phyloP scores from a whole-genome alignment of 2,797 vertebrate species.

The Myotis daubentonii region DNA sequence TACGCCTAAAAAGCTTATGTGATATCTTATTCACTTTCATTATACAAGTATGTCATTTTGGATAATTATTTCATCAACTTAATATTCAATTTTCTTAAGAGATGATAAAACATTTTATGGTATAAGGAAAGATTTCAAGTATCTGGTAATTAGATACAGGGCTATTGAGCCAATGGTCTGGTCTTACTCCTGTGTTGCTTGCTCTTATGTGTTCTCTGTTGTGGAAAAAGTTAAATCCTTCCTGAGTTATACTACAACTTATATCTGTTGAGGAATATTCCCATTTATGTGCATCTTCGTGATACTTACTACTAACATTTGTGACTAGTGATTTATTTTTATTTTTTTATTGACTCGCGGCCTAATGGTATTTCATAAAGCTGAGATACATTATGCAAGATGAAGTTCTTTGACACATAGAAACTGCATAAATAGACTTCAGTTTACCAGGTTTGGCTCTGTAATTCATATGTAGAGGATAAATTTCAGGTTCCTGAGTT shows the following conservation, averaged over 20 bases:
- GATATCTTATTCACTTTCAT: background rate
- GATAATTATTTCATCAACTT: background rate
- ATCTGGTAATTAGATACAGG: background rate
- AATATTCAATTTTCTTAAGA: background rate
- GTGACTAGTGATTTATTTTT: background rate
- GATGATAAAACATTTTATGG: background rate
- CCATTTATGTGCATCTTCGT: background rate
- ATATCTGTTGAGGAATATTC: background rate
- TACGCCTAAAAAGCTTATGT: background rate
- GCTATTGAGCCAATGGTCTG: background rate
- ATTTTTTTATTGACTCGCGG: background rate
- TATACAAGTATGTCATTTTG: background rate
- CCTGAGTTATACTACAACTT: background rate
- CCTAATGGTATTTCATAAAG: background rate
- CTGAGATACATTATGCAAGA: background rate
- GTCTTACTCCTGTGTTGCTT: background rate
- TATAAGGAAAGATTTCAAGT: background rate
- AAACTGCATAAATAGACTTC: background rate
- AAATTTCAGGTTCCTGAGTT: background rate
- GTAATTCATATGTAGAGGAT: background rate
- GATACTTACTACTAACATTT: background rate
- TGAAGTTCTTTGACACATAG: background rate
- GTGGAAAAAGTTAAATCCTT: background rate
- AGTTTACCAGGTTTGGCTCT: background rate
- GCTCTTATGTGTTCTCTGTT: background rate